Evolutionary conservation across 1,140 invertebrate species (phyloP), one percentile per base, ranked within the genome.

Genomic region (Ceratina japonica): DNA sequence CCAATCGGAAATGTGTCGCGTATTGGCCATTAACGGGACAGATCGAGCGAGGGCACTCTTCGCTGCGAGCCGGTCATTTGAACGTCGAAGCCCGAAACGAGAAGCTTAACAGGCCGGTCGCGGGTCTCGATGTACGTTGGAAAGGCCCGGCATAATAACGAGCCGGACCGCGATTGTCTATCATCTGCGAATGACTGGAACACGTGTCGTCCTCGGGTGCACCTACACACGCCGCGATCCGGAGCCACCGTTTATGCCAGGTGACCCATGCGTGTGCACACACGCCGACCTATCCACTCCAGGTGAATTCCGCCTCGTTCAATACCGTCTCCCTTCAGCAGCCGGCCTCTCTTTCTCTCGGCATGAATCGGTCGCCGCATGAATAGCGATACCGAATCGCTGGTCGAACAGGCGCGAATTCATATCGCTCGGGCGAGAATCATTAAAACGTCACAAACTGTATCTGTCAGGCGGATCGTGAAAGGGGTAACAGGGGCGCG

Each of bases 101-200:
- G 62, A 24, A 52, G 51, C 73, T 75, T 83, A 71, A 87, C 82
- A 37, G 71, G 52, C 22, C 61, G 59, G 56, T 75, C 62, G 72
- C 54, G 18, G 52, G 37, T 20, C 49, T 71, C 15, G 80, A 76
- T 66, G 63, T 71, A 56, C 81, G 87, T 88, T 82, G 86, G 87
- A 86, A 89, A 88, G 49, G 72, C 16, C 20, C 59, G 15, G 82
- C 84, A 86, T 88, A 88, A 86, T 84, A 88, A 87, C 86, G 81
- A 81, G 77, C 51, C 37, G 15, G 56, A 5, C 54, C 71, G 76
- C 81, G 61, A 88, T 89, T 88, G 83, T 88, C 88, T 87, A 87
- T 88, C 80, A 84, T 56, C 66, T 65, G 74, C 58, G 70, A 75
- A 87, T 81, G 77, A 68, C 54, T 49, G 20, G 52, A n/a, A 44